Evolutionary conservation across 2,888 invertebrate species (phyloP).

Genomic region (Nephrotoma guestfalica): DNA sequence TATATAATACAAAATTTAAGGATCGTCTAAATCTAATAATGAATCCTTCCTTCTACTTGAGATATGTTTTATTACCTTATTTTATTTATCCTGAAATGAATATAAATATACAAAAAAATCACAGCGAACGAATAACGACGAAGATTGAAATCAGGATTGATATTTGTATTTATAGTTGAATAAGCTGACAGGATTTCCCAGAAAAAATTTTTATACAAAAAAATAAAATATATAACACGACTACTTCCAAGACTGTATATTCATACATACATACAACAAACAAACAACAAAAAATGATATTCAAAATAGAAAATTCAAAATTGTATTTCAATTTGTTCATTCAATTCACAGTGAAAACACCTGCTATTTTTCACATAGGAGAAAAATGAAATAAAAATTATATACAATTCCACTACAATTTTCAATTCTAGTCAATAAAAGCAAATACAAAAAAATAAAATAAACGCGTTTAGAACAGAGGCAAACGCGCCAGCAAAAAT

Average conservation of each 20-base stretch:
- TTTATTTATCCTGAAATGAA: background rate
- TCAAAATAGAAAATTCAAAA: background rate
- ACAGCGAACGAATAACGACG: background rate
- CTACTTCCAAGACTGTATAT: background rate
- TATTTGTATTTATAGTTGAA: background rate
- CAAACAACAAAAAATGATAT: background rate
- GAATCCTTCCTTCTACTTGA: background rate
- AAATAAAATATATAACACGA: background rate
- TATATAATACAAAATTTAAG: background rate
- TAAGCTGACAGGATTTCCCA: background rate
- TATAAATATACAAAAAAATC: background rate
- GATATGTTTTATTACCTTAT: background rate
- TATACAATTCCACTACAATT: background rate
- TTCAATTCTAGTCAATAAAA: background rate
- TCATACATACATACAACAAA: background rate
- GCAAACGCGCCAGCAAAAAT: background rate
- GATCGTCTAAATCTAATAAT: background rate
- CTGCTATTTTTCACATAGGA: background rate
- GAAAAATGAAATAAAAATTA: background rate
- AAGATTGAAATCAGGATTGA: background rate
- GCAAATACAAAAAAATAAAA: background rate
- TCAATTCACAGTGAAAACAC: background rate
- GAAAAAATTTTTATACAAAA: background rate
- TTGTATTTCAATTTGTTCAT: background rate
- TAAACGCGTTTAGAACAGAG: background rate